Conservation (phyloP, 2,113 vertebrate species). For the Macquaria australasica region DNA sequence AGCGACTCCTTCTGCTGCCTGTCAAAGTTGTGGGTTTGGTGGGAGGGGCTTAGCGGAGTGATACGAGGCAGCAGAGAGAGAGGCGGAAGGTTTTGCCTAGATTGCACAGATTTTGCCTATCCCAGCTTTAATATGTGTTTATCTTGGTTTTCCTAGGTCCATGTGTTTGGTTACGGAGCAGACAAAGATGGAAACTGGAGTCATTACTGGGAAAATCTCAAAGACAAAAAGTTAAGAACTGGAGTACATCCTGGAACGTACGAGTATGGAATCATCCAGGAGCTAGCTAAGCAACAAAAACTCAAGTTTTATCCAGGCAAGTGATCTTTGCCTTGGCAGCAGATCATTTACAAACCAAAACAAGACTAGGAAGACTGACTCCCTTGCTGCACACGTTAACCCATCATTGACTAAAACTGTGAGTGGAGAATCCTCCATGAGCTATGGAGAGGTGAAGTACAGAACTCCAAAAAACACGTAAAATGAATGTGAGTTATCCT, state of each 20-base stretch:
- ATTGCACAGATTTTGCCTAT: too few species aligned
- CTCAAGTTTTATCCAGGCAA: constrained; percentile 15
- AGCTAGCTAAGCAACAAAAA: constrained; percentile 3
- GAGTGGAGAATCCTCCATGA: neutral
- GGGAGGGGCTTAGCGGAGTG: too few species aligned
- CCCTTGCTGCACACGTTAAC: neutral
- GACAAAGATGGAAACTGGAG: constrained; percentile 65
- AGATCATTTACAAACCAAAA: neutral
- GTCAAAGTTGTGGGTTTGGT: too few species aligned
- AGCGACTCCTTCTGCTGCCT: too few species aligned
- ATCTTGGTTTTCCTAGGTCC: constrained; percentile 28
- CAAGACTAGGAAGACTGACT: neutral
- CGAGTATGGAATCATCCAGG: constrained; percentile 46
- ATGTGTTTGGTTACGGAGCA: constrained; percentile 70
- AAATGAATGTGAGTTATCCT: too few species aligned
- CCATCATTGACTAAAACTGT: neutral
- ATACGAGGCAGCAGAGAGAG: too few species aligned
- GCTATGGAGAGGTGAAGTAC: too few species aligned
- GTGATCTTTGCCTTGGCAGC: neutral
- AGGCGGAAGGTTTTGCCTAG: too few species aligned
- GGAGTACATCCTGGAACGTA: constrained; percentile 52
- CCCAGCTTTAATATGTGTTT: neutral
- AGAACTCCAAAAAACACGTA: too few species aligned
- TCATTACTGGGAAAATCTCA: constrained; percentile 59
- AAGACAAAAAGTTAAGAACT: neutral